phyloP scores from a whole-genome alignment of 2,888 invertebrate genomes.

The Troides helena region DNA sequence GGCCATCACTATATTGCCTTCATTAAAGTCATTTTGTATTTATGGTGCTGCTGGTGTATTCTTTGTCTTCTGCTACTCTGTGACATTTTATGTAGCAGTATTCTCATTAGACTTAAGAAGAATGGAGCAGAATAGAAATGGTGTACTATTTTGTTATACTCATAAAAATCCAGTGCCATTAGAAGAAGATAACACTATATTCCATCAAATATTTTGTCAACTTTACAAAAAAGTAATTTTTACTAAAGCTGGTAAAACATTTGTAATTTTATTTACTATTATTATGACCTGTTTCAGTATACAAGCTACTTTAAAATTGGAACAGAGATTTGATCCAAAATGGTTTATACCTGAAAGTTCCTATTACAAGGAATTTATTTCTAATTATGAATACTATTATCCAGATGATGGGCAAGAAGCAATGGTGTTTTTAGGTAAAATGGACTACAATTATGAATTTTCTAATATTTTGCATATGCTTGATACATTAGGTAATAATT shows the following conservation, averaged over 20 bases:
- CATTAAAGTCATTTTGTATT: constrained; percentile 89
- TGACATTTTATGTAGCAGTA: constrained; percentile 90
- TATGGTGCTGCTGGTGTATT: constrained; percentile 89
- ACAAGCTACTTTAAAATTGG: constrained; percentile 81
- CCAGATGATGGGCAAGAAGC: constrained; percentile 83
- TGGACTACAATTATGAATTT: constrained; percentile 84
- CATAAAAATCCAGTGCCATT: constrained; percentile 79
- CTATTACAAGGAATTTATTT: constrained; percentile 82
- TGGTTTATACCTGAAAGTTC: constrained; percentile 89
- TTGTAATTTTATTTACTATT: constrained; percentile 81
- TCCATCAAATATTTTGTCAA: constrained; percentile 79
- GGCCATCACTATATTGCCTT: constrained; percentile 88
- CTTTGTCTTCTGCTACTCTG: constrained; percentile 86
- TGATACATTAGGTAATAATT: constrained; percentile 71
- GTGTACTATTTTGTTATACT: constrained; percentile 83
- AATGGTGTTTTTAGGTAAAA: constrained; percentile 83
- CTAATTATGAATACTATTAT: constrained; percentile 80
- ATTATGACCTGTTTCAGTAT: constrained; percentile 82
- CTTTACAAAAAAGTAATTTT: constrained; percentile 84
- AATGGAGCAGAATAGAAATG: constrained; percentile 82
- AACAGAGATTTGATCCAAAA: constrained; percentile 88
- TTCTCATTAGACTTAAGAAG: constrained; percentile 86
- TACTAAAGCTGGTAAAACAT: constrained; percentile 83
- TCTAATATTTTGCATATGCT: constrained; percentile 78
- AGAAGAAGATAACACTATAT: constrained; percentile 77